phyloP scores from a whole-genome alignment of 2,113 vertebrate genomes.

The Hirundichthys speculiger region DNA sequence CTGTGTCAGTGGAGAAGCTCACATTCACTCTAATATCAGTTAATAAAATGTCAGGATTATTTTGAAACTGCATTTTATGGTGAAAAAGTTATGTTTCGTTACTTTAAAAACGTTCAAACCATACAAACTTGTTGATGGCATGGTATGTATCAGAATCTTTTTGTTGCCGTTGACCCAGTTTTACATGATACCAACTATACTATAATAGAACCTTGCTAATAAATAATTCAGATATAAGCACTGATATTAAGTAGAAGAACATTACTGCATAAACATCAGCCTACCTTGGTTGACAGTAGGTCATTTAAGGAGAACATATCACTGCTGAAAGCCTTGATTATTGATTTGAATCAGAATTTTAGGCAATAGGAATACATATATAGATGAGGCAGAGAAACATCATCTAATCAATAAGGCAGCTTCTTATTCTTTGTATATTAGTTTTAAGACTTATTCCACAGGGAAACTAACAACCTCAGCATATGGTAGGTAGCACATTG shows the following conservation, averaged over 20 bases:
- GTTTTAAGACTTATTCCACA: slow-evolving; percentile 25
- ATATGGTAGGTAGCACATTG: slow-evolving; percentile 62
- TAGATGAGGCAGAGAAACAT: slow-evolving; percentile 19
- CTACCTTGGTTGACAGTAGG: background rate
- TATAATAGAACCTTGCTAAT: slow-evolving; percentile 21
- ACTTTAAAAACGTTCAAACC: too few species aligned
- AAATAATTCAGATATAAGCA: background rate
- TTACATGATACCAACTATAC: slow-evolving; percentile 14
- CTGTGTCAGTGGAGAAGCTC: too few species aligned
- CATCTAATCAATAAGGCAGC: slow-evolving; percentile 24
- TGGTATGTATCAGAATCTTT: slow-evolving; percentile 28
- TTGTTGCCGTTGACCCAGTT: slow-evolving; percentile 34
- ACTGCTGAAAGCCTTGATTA: slow-evolving; percentile 18
- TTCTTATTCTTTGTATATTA: slow-evolving; percentile 28
- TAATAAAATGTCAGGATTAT: too few species aligned
- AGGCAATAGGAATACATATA: slow-evolving; percentile 20
- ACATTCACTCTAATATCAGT: too few species aligned
- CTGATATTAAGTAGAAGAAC: background rate
- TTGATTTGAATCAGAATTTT: slow-evolving; percentile 28
- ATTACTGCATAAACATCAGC: background rate
- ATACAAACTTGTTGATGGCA: too few species aligned
- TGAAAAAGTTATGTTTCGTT: too few species aligned
- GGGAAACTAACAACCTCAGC: slow-evolving; percentile 44
- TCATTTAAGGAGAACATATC: slow-evolving; percentile 6
- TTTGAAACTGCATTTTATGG: too few species aligned